Percentiles rank a stretch among this genome's conserved stretches.
Conservation (phyloP, 2,113 vertebrate genomes). For the Cephalopterus ornatus region DNA sequence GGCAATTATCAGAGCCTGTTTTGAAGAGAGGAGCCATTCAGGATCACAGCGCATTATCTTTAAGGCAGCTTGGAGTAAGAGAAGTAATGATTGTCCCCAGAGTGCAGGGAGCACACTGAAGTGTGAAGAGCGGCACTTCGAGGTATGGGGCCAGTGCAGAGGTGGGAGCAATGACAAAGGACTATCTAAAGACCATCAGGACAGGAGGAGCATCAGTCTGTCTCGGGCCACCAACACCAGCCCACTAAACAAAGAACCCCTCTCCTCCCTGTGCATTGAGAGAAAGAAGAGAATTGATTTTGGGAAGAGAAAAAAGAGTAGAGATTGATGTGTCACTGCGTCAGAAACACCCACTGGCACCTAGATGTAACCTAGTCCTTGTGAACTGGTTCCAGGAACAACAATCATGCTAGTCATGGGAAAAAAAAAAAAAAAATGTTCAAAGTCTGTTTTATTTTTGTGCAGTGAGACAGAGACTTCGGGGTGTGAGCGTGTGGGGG, state of each 20-base stretch:
- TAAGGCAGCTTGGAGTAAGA: not conserved
- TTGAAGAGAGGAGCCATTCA: not conserved
- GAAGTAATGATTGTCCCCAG: not conserved
- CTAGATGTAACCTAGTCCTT: not conserved
- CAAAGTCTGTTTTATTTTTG: not conserved
- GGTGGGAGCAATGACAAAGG: not conserved
- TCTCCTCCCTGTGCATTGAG: not conserved
- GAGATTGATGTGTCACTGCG: not conserved
- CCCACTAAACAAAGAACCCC: not conserved
- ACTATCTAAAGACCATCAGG: not conserved
- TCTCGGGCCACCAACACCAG: not conserved
- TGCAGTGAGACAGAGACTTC: not conserved
- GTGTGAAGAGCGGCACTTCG: not conserved
- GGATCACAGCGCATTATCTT: not conserved
- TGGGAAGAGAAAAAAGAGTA: not conserved
- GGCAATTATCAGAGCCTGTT: not conserved
- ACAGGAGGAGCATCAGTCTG: not conserved
- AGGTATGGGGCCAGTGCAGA: not conserved
- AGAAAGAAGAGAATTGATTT: not conserved
- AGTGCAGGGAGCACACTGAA: not conserved
- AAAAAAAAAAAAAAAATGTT: not conserved
- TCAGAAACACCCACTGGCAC: not conserved
- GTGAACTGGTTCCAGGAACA: not conserved
- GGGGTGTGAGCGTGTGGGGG: not conserved
- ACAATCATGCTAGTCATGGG: not conserved